Percentiles rank a stretch among this genome's conserved stretches.
These are phyloP conservation scores for Periparus ater DNA, from an alignment of 2,797 vertebrate genomes.

Conservation along the genomic window DNA sequence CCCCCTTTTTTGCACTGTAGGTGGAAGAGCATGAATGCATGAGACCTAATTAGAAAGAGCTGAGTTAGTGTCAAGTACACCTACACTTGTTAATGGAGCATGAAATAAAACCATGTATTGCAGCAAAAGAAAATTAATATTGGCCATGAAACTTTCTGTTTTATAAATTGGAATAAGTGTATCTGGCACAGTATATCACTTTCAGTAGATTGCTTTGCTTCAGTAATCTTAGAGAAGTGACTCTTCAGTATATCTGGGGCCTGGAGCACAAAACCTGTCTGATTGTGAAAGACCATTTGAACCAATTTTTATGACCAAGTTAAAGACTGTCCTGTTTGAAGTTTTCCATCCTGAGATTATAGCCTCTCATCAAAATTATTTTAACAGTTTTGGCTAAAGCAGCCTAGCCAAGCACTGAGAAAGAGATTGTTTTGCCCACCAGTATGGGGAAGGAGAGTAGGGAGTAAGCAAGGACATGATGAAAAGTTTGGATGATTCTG, in stretches of 20 bases:
- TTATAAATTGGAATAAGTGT: not conserved
- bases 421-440: not conserved
- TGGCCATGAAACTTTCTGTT: constrained; percentile 14
- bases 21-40: not conserved
- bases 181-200: not conserved
- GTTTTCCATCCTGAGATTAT: not conserved
- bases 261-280: not conserved
- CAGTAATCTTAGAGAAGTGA: not conserved
- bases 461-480: not conserved
- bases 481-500: not conserved
- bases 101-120: constrained; percentile 39
- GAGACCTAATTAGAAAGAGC: constrained; percentile 10
- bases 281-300: not conserved
- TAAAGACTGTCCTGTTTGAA: not conserved
- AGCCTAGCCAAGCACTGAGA: not conserved
- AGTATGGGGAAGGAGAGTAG: not conserved
- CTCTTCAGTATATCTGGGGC: not conserved
- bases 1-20: not conserved
- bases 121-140: constrained; percentile 27
- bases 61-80: constrained; percentile 7
- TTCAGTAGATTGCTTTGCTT: not conserved
- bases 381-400: not conserved
- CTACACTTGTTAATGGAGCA: constrained; percentile 27
- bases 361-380: not conserved
- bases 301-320: not conserved